These are phyloP conservation scores for Sardinella longiceps DNA, from an alignment of 2,797 vertebrate species.

Conservation along the genomic window DNA sequence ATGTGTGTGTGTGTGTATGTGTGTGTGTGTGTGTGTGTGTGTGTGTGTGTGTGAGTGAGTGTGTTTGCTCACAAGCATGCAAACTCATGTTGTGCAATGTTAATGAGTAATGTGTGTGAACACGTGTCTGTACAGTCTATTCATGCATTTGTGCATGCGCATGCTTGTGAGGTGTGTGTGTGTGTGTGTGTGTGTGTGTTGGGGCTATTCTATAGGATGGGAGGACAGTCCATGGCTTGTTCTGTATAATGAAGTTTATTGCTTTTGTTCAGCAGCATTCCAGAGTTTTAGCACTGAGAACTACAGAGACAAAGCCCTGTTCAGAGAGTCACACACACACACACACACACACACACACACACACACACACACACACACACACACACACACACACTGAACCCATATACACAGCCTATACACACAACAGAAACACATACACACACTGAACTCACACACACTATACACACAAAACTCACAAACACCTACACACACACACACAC, in stretches of 20 bases:
- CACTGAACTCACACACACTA: too few relatives aligned
- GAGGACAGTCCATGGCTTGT: constrained; percentile 7
- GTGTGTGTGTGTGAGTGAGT: background rate
- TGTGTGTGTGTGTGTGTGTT: background rate
- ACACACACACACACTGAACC: background rate
- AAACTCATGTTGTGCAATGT: too few relatives aligned
- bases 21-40: background rate
- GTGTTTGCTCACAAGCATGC: too few relatives aligned
- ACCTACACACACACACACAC: too few relatives aligned
- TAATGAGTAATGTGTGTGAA: too few relatives aligned
- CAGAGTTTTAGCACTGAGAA: background rate
- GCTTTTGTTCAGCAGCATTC: constrained; percentile 11
- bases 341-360: background rate
- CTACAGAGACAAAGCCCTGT: constrained; percentile 14
- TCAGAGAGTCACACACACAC: background rate
- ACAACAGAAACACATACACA: background rate
- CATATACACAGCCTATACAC: background rate
- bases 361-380: too few relatives aligned
- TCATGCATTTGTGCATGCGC: background rate
- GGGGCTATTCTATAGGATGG: background rate
- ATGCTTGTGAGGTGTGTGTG: background rate
- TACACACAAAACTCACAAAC: too few relatives aligned
- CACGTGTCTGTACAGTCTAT: background rate
- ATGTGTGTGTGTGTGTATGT: too few relatives aligned
- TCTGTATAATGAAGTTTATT: constrained; percentile 18